Percentiles rank a stretch among this genome's conserved stretches.
These are phyloP conservation scores for Tetramorium bicarinatum DNA, from an alignment of 2,888 invertebrate genomes.

Conservation along the genomic window DNA sequence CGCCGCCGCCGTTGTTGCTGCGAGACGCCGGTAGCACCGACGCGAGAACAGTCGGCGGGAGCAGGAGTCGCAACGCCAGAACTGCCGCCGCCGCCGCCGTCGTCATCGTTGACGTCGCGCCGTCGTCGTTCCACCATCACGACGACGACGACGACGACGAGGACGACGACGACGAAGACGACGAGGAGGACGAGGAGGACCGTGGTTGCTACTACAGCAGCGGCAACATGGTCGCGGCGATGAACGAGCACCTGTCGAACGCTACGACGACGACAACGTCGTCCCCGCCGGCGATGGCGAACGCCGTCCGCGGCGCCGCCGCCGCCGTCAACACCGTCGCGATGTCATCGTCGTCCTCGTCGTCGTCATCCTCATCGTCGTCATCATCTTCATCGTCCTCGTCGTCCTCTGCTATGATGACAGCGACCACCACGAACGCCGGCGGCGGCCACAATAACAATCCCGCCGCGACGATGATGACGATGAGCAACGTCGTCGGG, in stretches of 20 bases:
- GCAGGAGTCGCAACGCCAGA: not conserved
- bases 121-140: slow-evolving; percentile 34
- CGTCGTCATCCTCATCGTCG: slow-evolving; percentile 59
- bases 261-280: slow-evolving; percentile 76
- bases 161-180: slow-evolving; percentile 47
- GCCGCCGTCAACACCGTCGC: slow-evolving; percentile 53
- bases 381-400: slow-evolving; percentile 61
- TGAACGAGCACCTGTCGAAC: slow-evolving; percentile 85
- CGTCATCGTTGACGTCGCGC: slow-evolving; percentile 47
- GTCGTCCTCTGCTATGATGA: slow-evolving; percentile 60
- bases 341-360: slow-evolving; percentile 64
- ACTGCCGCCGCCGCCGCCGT: slow-evolving; percentile 29
- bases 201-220: slow-evolving; percentile 66
- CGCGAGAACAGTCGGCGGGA: not conserved
- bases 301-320: slow-evolving; percentile 13
- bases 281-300: slow-evolving; percentile 64
- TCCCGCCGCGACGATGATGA: slow-evolving; percentile 64
- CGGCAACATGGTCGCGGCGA: slow-evolving; percentile 86
- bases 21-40: slow-evolving; percentile 31
- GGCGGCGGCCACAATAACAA: slow-evolving; percentile 58
- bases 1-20: too few species aligned
- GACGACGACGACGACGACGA: slow-evolving; percentile 17
- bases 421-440: slow-evolving; percentile 41
- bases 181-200: slow-evolving; percentile 59
- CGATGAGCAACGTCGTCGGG: slow-evolving; percentile 60